phyloP scores from a whole-genome alignment of 92 coral and sea anemone species.

The Zoanthus sansibaricus region DNA sequence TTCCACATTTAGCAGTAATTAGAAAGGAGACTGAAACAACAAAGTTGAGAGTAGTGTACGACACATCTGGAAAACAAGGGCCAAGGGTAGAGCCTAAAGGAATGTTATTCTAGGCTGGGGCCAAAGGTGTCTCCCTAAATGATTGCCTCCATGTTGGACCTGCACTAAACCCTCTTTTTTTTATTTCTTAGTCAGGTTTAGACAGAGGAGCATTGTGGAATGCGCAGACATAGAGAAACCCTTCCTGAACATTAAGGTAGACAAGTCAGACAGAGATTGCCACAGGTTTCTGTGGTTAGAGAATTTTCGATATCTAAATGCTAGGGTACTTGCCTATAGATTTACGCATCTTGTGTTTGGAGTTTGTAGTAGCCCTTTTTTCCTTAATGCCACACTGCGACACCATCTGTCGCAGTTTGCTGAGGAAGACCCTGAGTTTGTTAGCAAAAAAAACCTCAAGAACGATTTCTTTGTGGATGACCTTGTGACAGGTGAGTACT shows the following conservation, averaged over 20 bases:
- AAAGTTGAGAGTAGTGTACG: no score
- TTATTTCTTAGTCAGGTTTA: conserved; percentile 49
- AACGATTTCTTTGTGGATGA: conserved; percentile 56
- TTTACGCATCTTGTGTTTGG: conserved; percentile 31
- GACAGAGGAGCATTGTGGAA: conserved; percentile 46
- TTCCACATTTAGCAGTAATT: conserved; percentile 53
- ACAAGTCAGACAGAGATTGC: conserved; percentile 57
- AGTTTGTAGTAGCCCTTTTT: conserved; percentile 57
- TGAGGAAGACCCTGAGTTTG: conserved; percentile 62
- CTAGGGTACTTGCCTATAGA: no score
- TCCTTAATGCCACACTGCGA: conserved; percentile 65
- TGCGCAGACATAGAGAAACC: conserved; percentile 64
- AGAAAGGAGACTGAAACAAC: conserved; percentile 29
- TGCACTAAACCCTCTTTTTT: conserved; percentile 54
- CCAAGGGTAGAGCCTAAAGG: not conserved
- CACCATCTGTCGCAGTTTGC: conserved; percentile 57
- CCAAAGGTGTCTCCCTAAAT: conserved; percentile 41
- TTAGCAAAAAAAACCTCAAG: conserved; percentile 22
- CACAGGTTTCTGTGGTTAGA: conserved; percentile 64
- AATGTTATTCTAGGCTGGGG: no score
- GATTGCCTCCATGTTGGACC: conserved; percentile 64
- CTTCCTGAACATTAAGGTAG: conserved; percentile 56
- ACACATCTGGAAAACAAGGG: conserved; percentile 30
- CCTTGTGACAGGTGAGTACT: conserved; percentile 54
- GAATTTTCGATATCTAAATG: not conserved